Percentiles rank a stretch among this genome's conserved stretches.
These are phyloP conservation scores for Morpho achilles DNA, from an alignment of 2,888 invertebrate species.

Conservation along the genomic window DNA sequence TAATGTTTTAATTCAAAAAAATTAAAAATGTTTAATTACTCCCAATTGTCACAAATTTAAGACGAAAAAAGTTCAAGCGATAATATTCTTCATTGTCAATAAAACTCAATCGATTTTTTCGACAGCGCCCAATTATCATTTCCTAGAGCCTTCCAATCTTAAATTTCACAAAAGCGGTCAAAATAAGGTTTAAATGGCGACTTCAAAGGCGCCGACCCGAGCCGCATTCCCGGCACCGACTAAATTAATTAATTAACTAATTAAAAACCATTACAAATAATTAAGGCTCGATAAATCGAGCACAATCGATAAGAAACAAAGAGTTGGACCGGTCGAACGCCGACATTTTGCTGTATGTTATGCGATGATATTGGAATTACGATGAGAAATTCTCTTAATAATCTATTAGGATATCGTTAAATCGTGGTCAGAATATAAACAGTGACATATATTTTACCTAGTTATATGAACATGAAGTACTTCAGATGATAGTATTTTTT, in stretches of 20 bases:
- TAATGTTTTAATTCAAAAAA: too few species aligned
- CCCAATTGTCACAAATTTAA: too few species aligned
- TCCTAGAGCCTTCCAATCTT: constrained; percentile 19
- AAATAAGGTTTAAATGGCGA: constrained; percentile 40
- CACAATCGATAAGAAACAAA: constrained; percentile 49
- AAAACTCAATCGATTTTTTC: constrained; percentile 6
- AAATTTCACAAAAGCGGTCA: constrained; percentile 31
- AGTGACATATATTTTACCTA: not conserved
- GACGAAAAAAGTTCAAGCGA: too few species aligned
- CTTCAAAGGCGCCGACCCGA: constrained; percentile 55
- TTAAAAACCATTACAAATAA: constrained; percentile 66
- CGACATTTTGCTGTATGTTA: constrained; percentile 12
- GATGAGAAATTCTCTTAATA: constrained; percentile 1
- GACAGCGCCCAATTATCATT: constrained; percentile 14
- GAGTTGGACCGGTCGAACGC: constrained; percentile 24
- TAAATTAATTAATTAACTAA: constrained; percentile 72
- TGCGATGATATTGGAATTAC: constrained; percentile 11
- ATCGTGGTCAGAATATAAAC: constrained; percentile 7
- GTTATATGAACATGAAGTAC: too few species aligned
- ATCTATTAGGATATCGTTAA: constrained; percentile 6
- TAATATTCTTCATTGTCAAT: constrained; percentile 4
- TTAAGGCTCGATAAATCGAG: constrained; percentile 52
- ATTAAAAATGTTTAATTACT: too few species aligned
- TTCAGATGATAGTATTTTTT: too few species aligned
- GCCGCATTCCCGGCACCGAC: constrained; percentile 43